phyloP scores from a whole-genome alignment of 30 jellyfish, hydroid and myxozoan genomes.

The Aurelia aurita region DNA sequence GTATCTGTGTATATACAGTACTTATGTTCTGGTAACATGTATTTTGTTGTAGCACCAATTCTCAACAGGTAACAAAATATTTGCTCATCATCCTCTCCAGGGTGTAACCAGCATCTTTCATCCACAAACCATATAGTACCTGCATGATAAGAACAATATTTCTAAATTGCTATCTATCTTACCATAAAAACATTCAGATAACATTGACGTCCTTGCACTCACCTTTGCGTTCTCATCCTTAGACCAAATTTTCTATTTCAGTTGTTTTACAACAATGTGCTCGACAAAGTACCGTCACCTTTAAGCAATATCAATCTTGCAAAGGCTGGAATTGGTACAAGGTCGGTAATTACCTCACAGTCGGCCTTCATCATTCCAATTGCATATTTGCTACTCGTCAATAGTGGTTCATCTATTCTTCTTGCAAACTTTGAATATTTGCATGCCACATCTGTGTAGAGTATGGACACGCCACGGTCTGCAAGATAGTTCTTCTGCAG shows the following conservation, averaged over 20 bases:
- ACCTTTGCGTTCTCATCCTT: too few relatives aligned
- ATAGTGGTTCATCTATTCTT: background rate
- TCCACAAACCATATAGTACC: conserved; percentile 44
- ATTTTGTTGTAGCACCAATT: conserved; percentile 43
- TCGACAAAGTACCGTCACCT: too few relatives aligned
- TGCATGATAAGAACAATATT: background rate
- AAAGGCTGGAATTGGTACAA: too few relatives aligned
- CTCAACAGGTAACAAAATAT: conserved; percentile 39
- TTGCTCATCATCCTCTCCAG: conserved; percentile 60
- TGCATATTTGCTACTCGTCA: conserved; percentile 2
- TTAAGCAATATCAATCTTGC: too few relatives aligned
- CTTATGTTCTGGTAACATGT: conserved; percentile 54
- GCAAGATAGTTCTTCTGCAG: conserved; percentile 14
- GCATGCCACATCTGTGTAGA: conserved; percentile 51
- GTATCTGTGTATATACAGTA: background rate
- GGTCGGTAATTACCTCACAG: conserved; percentile 64
- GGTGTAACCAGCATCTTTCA: conserved; percentile 31
- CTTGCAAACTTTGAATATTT: conserved; percentile 9
- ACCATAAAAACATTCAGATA: too few relatives aligned
- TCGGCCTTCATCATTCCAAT: conserved; percentile 33
- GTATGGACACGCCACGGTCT: background rate
- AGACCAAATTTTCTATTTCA: too few relatives aligned
- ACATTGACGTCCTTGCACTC: too few relatives aligned
- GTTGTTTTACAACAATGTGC: too few relatives aligned
- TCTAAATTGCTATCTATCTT: too few relatives aligned